phyloP scores from a whole-genome alignment of 2,888 invertebrate species.

The Ornithoptera alexandrae region DNA sequence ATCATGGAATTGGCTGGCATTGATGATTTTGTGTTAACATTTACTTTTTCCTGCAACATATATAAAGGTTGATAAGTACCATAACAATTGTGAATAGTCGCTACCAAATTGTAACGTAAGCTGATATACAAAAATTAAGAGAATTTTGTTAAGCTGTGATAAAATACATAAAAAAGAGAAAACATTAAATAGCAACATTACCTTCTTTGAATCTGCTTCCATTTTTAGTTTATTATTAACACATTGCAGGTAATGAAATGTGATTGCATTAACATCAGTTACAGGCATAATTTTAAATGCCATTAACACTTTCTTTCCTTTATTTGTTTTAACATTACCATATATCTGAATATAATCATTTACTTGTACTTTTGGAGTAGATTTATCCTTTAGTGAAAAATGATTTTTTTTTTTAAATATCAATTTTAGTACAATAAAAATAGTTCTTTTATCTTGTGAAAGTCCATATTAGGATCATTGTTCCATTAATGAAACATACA shows the following conservation, averaged over 20 bases:
- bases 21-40: conserved; percentile 50
- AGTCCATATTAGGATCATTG: no score
- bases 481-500: no score
- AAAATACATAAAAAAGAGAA: background rate
- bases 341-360: conserved; percentile 74
- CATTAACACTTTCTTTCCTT: conserved; percentile 73
- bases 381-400: conserved; percentile 59
- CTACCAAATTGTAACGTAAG: no score
- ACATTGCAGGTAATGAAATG: conserved; percentile 75
- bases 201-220: conserved; percentile 74
- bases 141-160: no score
- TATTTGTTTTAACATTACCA: conserved; percentile 74
- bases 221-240: conserved; percentile 74
- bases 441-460: no score
- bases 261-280: conserved; percentile 72
- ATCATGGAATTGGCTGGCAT: conserved; percentile 72
- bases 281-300: conserved; percentile 73
- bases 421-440: no score
- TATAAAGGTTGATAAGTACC: no score
- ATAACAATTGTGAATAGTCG: no score
- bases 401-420: no score
- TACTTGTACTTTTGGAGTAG: conserved; percentile 70
- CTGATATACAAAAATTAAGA: no score
- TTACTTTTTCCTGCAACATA: conserved; percentile 56
- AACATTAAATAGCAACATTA: conserved; percentile 35